These are phyloP conservation scores for Ophthalmolycus amberensis DNA, from an alignment of 2,113 vertebrate species.

Conservation along the genomic window DNA sequence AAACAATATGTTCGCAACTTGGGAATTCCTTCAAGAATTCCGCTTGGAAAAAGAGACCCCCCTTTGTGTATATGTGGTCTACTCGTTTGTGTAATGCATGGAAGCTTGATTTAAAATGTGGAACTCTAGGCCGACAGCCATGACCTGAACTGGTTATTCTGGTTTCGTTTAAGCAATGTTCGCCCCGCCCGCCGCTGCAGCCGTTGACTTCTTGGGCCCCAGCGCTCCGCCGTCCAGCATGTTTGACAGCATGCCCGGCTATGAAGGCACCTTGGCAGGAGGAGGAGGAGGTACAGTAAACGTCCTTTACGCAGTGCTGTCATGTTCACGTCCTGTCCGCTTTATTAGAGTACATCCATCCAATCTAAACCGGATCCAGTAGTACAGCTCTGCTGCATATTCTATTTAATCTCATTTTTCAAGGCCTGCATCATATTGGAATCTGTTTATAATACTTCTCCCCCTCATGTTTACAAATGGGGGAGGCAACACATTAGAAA, in stretches of 20 bases:
- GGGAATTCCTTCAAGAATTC: background rate
- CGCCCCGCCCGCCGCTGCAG: slow-evolving; percentile 53
- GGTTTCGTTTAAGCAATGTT: slow-evolving; percentile 74
- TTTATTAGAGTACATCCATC: background rate
- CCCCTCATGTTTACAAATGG: background rate
- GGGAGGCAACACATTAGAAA: background rate
- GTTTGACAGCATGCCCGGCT: slow-evolving; percentile 80
- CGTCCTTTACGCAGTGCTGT: background rate
- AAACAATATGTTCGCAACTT: background rate
- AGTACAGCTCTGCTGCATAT: background rate
- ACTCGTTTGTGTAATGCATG: background rate
- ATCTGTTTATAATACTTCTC: background rate
- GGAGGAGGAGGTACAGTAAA: slow-evolving; percentile 71
- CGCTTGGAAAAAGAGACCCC: background rate
- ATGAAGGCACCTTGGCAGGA: slow-evolving; percentile 77
- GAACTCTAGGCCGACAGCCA: background rate
- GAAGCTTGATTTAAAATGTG: background rate
- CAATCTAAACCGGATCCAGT: background rate
- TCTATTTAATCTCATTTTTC: background rate
- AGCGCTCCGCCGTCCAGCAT: slow-evolving; percentile 76
- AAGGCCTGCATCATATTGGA: no score
- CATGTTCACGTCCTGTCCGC: background rate
- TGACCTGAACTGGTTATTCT: slow-evolving; percentile 65
- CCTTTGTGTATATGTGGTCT: background rate
- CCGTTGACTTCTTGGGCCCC: slow-evolving; percentile 33